These are phyloP conservation scores for Drosophila bunnanda DNA, from an alignment of 2,888 invertebrate species.

Conservation along the genomic window DNA sequence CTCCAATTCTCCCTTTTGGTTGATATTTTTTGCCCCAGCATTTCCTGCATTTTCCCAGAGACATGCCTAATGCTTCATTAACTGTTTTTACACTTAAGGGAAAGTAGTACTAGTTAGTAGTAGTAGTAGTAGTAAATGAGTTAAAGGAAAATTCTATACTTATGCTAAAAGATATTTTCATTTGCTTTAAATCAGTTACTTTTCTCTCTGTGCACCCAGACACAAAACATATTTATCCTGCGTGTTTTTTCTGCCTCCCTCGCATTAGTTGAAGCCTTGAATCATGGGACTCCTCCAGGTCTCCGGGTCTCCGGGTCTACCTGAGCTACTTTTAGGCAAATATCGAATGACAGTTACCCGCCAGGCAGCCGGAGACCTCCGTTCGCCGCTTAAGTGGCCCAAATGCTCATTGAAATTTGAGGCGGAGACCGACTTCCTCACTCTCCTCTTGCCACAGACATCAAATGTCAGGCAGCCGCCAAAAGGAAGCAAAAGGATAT, in stretches of 20 bases:
- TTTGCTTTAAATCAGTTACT: background rate
- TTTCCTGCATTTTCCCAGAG: constrained; percentile 46
- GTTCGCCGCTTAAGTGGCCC: constrained; percentile 64
- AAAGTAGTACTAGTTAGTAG: too few relatives aligned
- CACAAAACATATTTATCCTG: constrained; percentile 15
- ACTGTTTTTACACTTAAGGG: constrained; percentile 26
- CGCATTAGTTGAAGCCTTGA: constrained; percentile 31
- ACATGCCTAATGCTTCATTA: constrained; percentile 73
- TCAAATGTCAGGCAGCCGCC: constrained; percentile 69
- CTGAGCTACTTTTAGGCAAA: constrained; percentile 56
- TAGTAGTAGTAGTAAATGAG: background rate
- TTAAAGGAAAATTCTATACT: background rate
- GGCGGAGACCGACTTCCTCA: constrained; percentile 47
- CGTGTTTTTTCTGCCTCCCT: constrained; percentile 35
- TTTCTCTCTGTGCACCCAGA: constrained; percentile 8
- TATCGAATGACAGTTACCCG: constrained; percentile 68
- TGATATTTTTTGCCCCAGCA: background rate
- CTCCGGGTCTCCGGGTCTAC: constrained; percentile 57
- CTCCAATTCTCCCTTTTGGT: background rate
- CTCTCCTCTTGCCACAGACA: constrained; percentile 43
- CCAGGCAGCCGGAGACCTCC: background rate
- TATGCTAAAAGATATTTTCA: too few relatives aligned
- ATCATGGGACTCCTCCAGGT: background rate
- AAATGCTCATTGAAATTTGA: constrained; percentile 70
- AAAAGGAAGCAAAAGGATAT: constrained; percentile 21